Percentiles rank a stretch among this genome's conserved stretches.
Evolutionary conservation across 2,888 invertebrate genomes (phyloP).

Genomic region (Leptopilina syphax): DNA sequence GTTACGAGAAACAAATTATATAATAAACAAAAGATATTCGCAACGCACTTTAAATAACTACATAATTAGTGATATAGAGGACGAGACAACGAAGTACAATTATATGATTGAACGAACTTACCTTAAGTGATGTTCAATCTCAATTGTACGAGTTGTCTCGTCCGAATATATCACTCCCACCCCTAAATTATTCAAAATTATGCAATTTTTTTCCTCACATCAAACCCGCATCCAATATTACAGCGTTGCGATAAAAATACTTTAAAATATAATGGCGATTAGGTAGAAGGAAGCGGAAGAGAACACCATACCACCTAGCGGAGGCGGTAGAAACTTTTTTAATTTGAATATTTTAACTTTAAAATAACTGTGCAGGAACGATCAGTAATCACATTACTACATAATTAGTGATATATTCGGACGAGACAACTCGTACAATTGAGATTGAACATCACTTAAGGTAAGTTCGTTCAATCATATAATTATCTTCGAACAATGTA

Average conservation of each 20-base stretch:
- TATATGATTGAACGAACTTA: slow-evolving; percentile 6
- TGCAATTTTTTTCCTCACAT: not conserved
- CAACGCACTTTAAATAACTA: slow-evolving; percentile 14
- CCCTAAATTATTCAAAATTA: not conserved
- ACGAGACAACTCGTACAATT: slow-evolving; percentile 1
- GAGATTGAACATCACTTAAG: not conserved
- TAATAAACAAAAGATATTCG: not conserved
- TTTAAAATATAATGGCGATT: not conserved
- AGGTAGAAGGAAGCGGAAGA: too few species aligned
- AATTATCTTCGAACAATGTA: too few species aligned
- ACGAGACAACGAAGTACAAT: slow-evolving; percentile 1
- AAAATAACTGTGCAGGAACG: not conserved
- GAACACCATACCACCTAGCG: not conserved
- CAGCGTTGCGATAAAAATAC: not conserved
- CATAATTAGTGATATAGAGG: slow-evolving; percentile 9
- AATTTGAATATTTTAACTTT: not conserved
- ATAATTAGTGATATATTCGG: slow-evolving; percentile 8
- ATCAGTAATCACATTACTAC: slow-evolving; percentile 2
- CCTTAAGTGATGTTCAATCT: not conserved
- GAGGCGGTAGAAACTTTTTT: not conserved
- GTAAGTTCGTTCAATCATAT: too few species aligned
- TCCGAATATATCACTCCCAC: slow-evolving; percentile 9
- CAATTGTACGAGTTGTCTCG: slow-evolving; percentile 11
- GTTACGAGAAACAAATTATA: not conserved
- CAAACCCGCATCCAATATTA: not conserved